A percentile compares a stretch with the other conserved stretches of the same genome.
Conservation (phyloP, 2,797 vertebrate species). For the Poecile montanus region DNA sequence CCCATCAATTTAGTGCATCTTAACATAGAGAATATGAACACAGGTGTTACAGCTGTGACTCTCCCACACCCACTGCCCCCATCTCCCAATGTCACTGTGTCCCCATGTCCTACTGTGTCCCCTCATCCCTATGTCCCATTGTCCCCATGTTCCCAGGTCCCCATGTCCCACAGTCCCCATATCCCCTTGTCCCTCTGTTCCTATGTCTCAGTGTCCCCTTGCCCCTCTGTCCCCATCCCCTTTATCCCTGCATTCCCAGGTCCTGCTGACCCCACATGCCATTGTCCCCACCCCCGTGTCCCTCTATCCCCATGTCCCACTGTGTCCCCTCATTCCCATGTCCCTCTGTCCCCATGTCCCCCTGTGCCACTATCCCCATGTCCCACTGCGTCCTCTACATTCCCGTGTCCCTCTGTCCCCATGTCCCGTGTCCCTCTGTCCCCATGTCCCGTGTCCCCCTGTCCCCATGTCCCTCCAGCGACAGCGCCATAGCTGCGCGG, state of each 20-base stretch:
- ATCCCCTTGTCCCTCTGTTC: background rate
- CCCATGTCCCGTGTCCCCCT: too few relatives aligned
- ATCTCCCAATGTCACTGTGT: fast-evolving
- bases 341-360: background rate
- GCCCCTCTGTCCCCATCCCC: background rate
- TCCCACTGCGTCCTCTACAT: background rate
- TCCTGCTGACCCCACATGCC: background rate
- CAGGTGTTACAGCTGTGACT: background rate
- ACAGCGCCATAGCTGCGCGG: background rate
- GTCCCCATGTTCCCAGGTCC: background rate
- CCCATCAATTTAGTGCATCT: background rate
- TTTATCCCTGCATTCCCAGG: too few relatives aligned
- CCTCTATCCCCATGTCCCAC: background rate
- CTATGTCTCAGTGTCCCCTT: background rate
- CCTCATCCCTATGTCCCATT: too few relatives aligned
- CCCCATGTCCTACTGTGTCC: background rate
- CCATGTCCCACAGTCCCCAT: background rate
- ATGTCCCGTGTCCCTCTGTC: fast-evolving
- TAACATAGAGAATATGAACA: background rate
- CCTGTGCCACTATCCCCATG: too few relatives aligned
- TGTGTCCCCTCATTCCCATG: background rate
- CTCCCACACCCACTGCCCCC: background rate
- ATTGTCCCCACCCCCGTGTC: background rate
- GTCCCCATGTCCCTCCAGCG: fast-evolving
- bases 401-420: too few relatives aligned